Evolutionary conservation across 2,888 invertebrate genomes (phyloP), one percentile per base, ranked within the genome.

Genomic region (Meandrusa payeni): DNA sequence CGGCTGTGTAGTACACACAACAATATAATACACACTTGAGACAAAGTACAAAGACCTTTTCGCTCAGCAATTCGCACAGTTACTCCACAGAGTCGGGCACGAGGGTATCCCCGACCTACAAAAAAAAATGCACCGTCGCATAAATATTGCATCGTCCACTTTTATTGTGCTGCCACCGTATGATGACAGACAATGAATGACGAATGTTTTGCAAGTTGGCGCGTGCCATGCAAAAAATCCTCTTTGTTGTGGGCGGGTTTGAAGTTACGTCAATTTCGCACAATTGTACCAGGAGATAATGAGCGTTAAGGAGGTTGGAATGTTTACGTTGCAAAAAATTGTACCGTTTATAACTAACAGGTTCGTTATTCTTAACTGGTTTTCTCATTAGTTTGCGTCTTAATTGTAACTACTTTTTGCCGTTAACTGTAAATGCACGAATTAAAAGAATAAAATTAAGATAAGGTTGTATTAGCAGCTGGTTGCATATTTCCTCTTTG

Each of bases 181-280:
- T 81, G 67, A 82, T 76, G 69, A 70, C 69, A 75, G 73, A 85
- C 79, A 83, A 86, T 76, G 70, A 83, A 86, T 76, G 70, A 72
- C 59, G 59, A 62, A 65, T 65, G 63, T 61, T 44, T 65, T 57
- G 55, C 56, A 51, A 54, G 54, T 51, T 51, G 72, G 74, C 80
- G 69, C 81, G 85, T 77, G 83, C 76, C 59, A 41, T 59, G 65
- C 69, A 73, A 76, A 78, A 76, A 77, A 74, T 60, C 46, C 45
- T 45, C 51, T 54, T 58, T 61, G 64, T 68, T 65, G 69, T 66
- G 60, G 70, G 73, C 68, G 70, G 68, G 64, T 67, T 65, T 67
- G 62, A 69, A 76, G 76, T 82, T 83, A 79, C 82, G 79, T 77
- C 76, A 77, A 76, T 74, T 87, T 86, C 85, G 87, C 87, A 87